Conservation (phyloP, 2,113 vertebrate species). For the Calonectris borealis region DNA sequence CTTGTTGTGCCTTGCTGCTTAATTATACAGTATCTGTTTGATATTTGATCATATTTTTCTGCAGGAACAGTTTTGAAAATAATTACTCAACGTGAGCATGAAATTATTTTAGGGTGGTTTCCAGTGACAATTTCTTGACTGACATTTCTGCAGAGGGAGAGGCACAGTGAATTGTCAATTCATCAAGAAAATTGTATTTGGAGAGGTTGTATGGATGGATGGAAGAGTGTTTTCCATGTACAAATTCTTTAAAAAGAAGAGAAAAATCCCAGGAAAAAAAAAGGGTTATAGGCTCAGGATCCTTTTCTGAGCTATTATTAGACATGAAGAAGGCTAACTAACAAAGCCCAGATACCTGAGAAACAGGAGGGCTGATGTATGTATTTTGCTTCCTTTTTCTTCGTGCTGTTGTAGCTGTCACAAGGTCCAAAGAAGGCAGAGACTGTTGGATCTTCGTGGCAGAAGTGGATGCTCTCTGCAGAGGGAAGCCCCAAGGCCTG, state of each 20-base stretch:
- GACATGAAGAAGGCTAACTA: not conserved
- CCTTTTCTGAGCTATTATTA: not conserved
- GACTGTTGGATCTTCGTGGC: too few relatives aligned
- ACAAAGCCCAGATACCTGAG: not conserved
- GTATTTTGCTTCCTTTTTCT: not conserved
- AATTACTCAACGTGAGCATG: constrained; percentile 20
- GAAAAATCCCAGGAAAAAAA: not conserved
- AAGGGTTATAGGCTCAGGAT: not conserved
- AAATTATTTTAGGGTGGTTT: constrained; percentile 53
- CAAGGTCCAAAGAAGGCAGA: not conserved
- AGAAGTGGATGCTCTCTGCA: not conserved
- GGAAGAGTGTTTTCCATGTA: not conserved
- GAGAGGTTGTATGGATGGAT: not conserved
- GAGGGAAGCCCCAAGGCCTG: not conserved
- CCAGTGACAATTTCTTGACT: not conserved
- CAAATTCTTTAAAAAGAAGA: not conserved
- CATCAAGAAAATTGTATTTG: not conserved
- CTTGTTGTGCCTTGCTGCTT: constrained; percentile 57
- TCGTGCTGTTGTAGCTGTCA: not conserved
- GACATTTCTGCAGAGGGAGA: not conserved
- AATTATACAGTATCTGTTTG: constrained; percentile 64
- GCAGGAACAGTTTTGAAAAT: constrained; percentile 33
- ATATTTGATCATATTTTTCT: constrained; percentile 59
- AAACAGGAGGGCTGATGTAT: not conserved
- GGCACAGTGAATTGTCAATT: not conserved